A percentile compares a stretch with the other conserved stretches of the same genome.
Conservation (phyloP, 2,113 vertebrate genomes). For the Seriola dumerili region DNA sequence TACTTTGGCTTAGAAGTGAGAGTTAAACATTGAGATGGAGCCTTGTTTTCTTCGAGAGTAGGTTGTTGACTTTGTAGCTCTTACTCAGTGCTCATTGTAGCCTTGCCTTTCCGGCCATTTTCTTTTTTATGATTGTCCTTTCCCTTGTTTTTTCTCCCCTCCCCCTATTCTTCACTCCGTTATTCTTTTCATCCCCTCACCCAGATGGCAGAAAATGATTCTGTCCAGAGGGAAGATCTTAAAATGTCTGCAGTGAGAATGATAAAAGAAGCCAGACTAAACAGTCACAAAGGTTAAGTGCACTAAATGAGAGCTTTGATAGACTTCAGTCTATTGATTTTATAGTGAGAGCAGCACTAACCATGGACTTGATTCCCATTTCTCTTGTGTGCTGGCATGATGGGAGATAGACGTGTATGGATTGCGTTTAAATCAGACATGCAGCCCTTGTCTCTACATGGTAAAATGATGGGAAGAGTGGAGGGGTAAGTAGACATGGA, state of each 20-base stretch:
- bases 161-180: neutral
- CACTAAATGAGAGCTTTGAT: slow-evolving; percentile 70
- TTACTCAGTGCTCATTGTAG: slow-evolving; percentile 46
- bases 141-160: slow-evolving; percentile 1
- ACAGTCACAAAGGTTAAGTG: slow-evolving; percentile 68
- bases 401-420: neutral
- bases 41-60: slow-evolving; percentile 65
- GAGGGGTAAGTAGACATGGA: too few relatives aligned
- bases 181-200: slow-evolving; percentile 20
- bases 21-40: slow-evolving; percentile 67
- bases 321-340: slow-evolving; percentile 73
- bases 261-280: slow-evolving; percentile 52
- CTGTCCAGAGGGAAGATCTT: slow-evolving; percentile 57
- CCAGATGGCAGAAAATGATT: slow-evolving; percentile 42
- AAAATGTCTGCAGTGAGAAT: slow-evolving; percentile 37
- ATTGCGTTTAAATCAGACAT: slow-evolving; percentile 7
- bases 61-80: slow-evolving; percentile 70
- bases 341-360: slow-evolving; percentile 26
- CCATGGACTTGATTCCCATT: slow-evolving; percentile 6
- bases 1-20: slow-evolving; percentile 73
- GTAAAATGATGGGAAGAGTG: neutral
- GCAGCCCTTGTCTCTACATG: neutral
- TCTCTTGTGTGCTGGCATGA: slow-evolving; percentile 5
- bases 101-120: slow-evolving; percentile 29
- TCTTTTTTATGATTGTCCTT: neutral